Evolutionary conservation across 2,888 invertebrate species (phyloP).

Genomic region (Pilophorus perplexus): DNA sequence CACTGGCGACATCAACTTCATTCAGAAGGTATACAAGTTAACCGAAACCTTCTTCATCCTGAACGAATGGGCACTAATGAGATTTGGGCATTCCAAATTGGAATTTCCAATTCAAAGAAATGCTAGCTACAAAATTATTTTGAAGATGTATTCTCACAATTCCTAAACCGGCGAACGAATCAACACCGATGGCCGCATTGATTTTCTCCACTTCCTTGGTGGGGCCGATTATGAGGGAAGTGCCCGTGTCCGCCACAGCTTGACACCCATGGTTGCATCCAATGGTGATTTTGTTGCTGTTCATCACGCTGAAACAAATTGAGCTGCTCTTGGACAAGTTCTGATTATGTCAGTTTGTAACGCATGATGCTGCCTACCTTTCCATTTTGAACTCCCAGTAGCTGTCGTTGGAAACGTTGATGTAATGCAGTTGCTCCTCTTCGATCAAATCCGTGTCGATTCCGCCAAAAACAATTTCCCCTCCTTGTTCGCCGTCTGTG

Average conservation of each 20-base stretch:
- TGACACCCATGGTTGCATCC: conserved; percentile 70
- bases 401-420: conserved; percentile 76
- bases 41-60: neutral
- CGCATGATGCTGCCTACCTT: conserved; percentile 54
- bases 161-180: conserved; percentile 9
- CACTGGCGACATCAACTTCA: too few relatives aligned
- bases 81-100: too few relatives aligned
- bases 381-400: conserved; percentile 99
- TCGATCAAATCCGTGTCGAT: conserved; percentile 89
- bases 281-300: neutral
- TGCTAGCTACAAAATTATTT: too few relatives aligned
- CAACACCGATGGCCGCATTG: conserved; percentile 73
- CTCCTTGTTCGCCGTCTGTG: conserved; percentile 64
- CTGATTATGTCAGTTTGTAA: neutral
- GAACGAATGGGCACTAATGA: too few relatives aligned
- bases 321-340: neutral
- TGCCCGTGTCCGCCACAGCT: conserved; percentile 95
- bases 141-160: too few relatives aligned
- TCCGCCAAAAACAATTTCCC: conserved; percentile 91
- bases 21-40: too few relatives aligned
- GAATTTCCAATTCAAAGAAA: too few relatives aligned
- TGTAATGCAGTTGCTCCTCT: conserved; percentile 78
- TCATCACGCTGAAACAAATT: too few relatives aligned
- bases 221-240: conserved; percentile 93
- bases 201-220: conserved; percentile 69